Evolutionary conservation across 2,888 invertebrate genomes (phyloP).

Genomic region (Osmoderma eremita): DNA sequence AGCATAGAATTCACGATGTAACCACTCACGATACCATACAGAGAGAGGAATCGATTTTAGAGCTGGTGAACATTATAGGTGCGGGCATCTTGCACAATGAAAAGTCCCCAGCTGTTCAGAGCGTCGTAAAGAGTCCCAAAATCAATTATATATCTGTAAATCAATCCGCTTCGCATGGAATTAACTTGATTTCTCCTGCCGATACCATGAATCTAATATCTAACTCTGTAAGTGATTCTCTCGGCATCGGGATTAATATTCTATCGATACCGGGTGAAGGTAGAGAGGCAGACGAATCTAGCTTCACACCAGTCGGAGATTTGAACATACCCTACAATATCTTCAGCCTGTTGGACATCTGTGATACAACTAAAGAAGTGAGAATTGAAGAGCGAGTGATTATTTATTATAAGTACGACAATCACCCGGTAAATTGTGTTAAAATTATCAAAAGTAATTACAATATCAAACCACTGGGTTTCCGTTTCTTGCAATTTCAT

Average conservation of each 20-base stretch:
- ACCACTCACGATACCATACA: conserved; percentile 78
- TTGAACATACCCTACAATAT: conserved; percentile 88
- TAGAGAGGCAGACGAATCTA: conserved; percentile 85
- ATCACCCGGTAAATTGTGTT: conserved; percentile 94
- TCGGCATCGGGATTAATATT: conserved; percentile 91
- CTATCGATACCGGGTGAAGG: conserved; percentile 94
- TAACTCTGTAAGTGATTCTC: conserved; percentile 78
- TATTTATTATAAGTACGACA: conserved; percentile 96
- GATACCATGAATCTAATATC: conserved; percentile 82
- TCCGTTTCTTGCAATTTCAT: conserved; percentile 90
- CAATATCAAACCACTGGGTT: conserved; percentile 87
- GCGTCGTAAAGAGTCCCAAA: conserved; percentile 86
- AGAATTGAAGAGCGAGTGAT: conserved; percentile 89
- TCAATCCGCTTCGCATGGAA: conserved; percentile 88
- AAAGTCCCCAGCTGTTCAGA: conserved; percentile 91
- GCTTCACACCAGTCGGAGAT: conserved; percentile 85
- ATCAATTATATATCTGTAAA: conserved; percentile 85
- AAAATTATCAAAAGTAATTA: conserved; percentile 93
- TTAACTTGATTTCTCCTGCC: conserved; percentile 90
- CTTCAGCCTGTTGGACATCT: conserved; percentile 95
- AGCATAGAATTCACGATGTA: conserved; percentile 83
- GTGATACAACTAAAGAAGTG: conserved; percentile 93
- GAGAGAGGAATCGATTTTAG: conserved; percentile 79
- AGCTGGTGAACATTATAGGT: conserved; percentile 84
- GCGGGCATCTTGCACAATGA: conserved; percentile 97